Conservation (phyloP, 2,113 vertebrate genomes). For the Oreochromis tanganicae region DNA sequence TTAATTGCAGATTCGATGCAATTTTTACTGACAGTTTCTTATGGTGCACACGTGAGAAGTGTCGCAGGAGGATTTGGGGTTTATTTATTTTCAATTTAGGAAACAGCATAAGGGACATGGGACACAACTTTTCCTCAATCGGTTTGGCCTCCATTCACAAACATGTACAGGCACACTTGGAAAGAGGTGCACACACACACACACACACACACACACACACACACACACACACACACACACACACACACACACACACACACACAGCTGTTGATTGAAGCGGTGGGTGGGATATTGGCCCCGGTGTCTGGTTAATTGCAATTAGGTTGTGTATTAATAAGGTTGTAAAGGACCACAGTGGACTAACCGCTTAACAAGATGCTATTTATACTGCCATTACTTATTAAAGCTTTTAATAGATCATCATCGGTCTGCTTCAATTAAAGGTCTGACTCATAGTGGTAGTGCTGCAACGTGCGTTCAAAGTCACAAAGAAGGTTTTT, state of each 20-base stretch:
- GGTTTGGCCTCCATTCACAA: background rate
- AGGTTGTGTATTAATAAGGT: conserved; percentile 59
- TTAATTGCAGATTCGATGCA: conserved; percentile 10
- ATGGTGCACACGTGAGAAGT: background rate
- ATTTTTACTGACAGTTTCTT: background rate
- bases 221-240: background rate
- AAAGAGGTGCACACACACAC: background rate
- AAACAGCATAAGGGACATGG: background rate
- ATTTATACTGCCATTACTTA: conserved; percentile 58
- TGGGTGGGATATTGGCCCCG: conserved; percentile 41
- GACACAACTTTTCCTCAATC: background rate
- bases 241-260: background rate
- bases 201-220: background rate
- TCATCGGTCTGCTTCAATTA: conserved; percentile 39
- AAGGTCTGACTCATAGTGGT: background rate
- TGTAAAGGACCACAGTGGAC: conserved; percentile 54
- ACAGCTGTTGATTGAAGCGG: conserved; percentile 32
- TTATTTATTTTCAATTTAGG: background rate
- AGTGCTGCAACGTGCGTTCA: background rate
- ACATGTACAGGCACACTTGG: background rate
- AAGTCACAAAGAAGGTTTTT: background rate
- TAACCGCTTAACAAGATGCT: conserved; percentile 60
- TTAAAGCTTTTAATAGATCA: conserved; percentile 54
- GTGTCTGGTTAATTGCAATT: conserved; percentile 56
- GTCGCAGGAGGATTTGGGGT: background rate